A percentile compares a stretch with the other conserved stretches of the same genome.
phyloP scores from a whole-genome alignment of 2,888 invertebrate species.

The Cephonodes hylas region DNA sequence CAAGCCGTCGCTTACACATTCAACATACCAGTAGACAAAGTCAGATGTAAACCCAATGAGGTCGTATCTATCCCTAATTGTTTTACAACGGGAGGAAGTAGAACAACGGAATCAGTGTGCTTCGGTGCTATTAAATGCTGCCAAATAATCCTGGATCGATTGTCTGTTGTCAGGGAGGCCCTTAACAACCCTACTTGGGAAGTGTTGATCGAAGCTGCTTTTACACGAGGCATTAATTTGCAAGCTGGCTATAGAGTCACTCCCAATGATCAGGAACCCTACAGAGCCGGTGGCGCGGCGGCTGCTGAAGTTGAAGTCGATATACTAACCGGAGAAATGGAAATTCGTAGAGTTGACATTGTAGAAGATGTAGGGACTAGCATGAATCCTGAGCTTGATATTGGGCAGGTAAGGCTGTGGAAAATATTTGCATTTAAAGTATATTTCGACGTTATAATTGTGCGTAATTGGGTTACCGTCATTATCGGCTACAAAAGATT shows the following conservation, averaged over 20 bases:
- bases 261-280: constrained; percentile 44
- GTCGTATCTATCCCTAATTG: constrained; percentile 83
- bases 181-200: constrained; percentile 76
- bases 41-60: constrained; percentile 84
- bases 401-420: constrained; percentile 82
- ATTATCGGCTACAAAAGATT: no score
- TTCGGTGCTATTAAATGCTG: constrained; percentile 70
- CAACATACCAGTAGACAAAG: constrained; percentile 83
- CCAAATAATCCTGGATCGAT: constrained; percentile 69
- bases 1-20: constrained; percentile 85
- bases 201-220: constrained; percentile 73
- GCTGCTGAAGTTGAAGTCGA: constrained; percentile 87
- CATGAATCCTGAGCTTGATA: constrained; percentile 84
- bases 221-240: constrained; percentile 53
- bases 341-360: constrained; percentile 83
- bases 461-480: no score
- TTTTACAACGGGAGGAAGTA: constrained; percentile 84
- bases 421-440: no score
- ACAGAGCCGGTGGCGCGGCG: constrained; percentile 78
- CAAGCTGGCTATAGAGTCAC: constrained; percentile 55
- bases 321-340: constrained; percentile 86
- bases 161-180: constrained; percentile 63
- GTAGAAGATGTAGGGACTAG: constrained; percentile 85
- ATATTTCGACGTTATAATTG: no score
- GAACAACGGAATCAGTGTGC: constrained; percentile 49